Percentiles rank a stretch among this genome's conserved stretches.
Evolutionary conservation across 2,888 invertebrate genomes (phyloP).

Genomic region (Sinodicranocentrus sp.): DNA sequence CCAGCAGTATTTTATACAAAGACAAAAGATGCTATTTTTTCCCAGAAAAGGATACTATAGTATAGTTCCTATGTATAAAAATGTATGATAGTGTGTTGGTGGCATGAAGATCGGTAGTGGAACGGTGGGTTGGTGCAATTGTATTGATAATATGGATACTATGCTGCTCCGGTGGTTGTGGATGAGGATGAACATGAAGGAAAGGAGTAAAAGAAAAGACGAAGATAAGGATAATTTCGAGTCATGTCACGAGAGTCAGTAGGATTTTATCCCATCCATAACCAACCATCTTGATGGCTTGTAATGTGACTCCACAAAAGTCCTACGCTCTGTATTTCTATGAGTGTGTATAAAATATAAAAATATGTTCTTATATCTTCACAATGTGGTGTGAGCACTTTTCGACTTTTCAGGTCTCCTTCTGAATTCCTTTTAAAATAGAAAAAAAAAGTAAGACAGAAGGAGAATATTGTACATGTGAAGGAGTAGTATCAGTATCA

Average conservation of each 20-base stretch:
- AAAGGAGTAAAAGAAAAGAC: constrained; percentile 2
- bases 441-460: constrained; percentile 10
- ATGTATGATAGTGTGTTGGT: constrained; percentile 3
- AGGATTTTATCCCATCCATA: constrained; percentile 69
- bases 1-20: constrained; percentile 11
- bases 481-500: neutral
- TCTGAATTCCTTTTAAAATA: constrained; percentile 13
- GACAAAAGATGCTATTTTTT: neutral
- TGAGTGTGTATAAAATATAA: neutral
- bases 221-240: constrained; percentile 69
- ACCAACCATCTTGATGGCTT: constrained; percentile 68
- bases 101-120: neutral
- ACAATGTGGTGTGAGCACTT: constrained; percentile 65
- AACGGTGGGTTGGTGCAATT: constrained; percentile 24
- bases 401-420: constrained; percentile 62
- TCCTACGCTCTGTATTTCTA: neutral
- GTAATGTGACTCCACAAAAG: constrained; percentile 63
- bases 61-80: neutral
- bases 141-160: constrained; percentile 13
- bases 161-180: neutral
- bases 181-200: neutral
- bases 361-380: constrained; percentile 18
- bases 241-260: constrained; percentile 69
- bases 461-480: constrained; percentile 4
- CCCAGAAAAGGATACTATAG: constrained; percentile 17